Evolutionary conservation across 2,888 invertebrate species (phyloP), one percentile per base, ranked within the genome.

Genomic region (Sclerodermus sp.): DNA sequence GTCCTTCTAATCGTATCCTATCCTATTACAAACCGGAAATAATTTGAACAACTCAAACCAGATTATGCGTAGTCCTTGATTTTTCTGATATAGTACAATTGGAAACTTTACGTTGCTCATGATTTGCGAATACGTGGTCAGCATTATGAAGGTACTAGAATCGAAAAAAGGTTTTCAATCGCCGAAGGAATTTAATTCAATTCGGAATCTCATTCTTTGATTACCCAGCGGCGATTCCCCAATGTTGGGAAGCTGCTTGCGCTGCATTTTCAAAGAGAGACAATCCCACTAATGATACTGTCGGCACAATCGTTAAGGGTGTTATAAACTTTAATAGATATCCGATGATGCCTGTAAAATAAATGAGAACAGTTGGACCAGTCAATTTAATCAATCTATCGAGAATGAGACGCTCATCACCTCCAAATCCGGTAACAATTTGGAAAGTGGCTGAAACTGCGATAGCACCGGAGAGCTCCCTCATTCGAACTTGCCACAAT

Each of bases 211-310:
- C 12, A 3, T 34, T 2, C 8, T 30, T 10, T 12, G 13, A 38
- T 83, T 75, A 92, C 93, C 89, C 84, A 13, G 85, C 83, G 0
- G 92, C 87, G 48, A 93, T 87, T 12, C 89, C 90, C 93, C 93
- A 93, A 62, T 93, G 89, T 68, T 87, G 85, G 1, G 90, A 84
- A 0, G 93, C 91, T n/a, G 90, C 89, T 0, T 82, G 81, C 0
- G 90, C 87, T 0, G 93, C 92, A 73, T 90, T 89, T 70, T 88
- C 87, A 71, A 93, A 91, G 36, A 93, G 79, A 0, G 92, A 90
- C 12, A 94, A 78, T 0, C 93, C 93, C 50, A 93, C 90, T 46
- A 93, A 79, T 0, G 90, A 85, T 8, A 93, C 90, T 0, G 92
- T 91, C 0, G 93, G 93, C 0, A 87, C 89, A 45, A 93, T 91